Conservation (phyloP, 2,797 vertebrate genomes). For the Lindbergichthys nudifrons region DNA sequence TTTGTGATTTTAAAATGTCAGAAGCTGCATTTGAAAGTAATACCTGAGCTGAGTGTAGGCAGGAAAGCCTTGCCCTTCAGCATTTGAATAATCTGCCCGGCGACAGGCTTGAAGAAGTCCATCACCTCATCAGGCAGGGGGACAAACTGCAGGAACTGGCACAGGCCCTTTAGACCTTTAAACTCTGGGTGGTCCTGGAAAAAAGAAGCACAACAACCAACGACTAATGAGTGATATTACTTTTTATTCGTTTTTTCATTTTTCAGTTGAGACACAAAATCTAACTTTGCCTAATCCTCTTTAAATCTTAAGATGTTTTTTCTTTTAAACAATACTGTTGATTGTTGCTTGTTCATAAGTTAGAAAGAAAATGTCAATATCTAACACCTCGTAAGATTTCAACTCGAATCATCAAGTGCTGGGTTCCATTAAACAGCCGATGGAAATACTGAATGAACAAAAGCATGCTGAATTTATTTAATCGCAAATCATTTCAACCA, state of each 20-base stretch:
- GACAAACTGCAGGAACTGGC: conserved; percentile 83
- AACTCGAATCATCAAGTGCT: too few relatives aligned
- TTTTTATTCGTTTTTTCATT: not conserved
- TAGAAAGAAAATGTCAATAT: not conserved
- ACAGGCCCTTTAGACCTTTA: conserved; percentile 80
- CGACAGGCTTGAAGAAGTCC: conserved; percentile 88
- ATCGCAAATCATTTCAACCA: not conserved
- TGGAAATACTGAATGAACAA: not conserved
- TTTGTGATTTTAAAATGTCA: not conserved
- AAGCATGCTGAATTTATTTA: not conserved
- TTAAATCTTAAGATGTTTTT: not conserved
- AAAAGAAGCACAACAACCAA: not conserved
- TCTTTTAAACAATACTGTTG: not conserved
- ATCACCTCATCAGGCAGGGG: conserved; percentile 86
- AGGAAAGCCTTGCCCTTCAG: conserved; percentile 85
- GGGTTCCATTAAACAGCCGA: too few relatives aligned
- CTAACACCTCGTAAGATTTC: not conserved
- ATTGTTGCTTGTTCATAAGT: not conserved
- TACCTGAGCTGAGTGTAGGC: conserved; percentile 78
- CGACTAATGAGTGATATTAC: not conserved
- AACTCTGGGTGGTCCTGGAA: conserved; percentile 84
- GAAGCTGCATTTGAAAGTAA: not conserved
- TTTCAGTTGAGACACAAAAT: not conserved
- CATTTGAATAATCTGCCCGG: conserved; percentile 85
- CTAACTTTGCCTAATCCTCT: too few relatives aligned